A percentile compares a stretch with the other conserved stretches of the same genome.
Evolutionary conservation across 2,113 vertebrate genomes (phyloP).

Genomic region (Mesoclemmys tuberculata): DNA sequence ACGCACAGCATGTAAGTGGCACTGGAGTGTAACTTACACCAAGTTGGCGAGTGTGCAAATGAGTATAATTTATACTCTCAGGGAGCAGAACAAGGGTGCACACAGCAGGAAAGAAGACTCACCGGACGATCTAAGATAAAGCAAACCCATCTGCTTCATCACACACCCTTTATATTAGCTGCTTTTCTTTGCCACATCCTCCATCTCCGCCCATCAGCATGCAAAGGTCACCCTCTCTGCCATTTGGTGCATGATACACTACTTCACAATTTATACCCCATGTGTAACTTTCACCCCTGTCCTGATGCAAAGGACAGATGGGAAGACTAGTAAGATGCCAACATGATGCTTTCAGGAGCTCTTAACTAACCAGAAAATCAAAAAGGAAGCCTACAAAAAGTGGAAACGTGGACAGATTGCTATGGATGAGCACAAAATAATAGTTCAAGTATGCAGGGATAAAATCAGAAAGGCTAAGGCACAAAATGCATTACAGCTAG

Average conservation of each 20-base stretch:
- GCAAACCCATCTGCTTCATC: neutral
- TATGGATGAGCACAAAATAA: neutral
- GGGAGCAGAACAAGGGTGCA: neutral
- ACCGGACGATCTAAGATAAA: too few relatives aligned
- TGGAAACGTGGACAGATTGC: neutral
- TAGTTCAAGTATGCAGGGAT: neutral
- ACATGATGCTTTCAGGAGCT: neutral
- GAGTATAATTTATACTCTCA: too few relatives aligned
- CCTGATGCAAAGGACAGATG: neutral
- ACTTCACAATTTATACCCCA: neutral
- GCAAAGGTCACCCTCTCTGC: neutral
- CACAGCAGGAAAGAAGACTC: neutral
- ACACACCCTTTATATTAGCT: neutral
- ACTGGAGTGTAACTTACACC: neutral
- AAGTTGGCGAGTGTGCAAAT: neutral
- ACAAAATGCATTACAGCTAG: neutral
- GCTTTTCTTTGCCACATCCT: neutral
- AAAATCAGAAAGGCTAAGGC: neutral
- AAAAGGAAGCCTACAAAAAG: neutral
- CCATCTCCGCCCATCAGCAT: neutral
- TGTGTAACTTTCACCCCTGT: neutral
- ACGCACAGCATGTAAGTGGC: neutral
- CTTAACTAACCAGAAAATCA: neutral
- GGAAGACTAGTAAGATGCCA: neutral
- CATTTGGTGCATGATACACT: neutral